These are phyloP conservation scores for Amphipyra tragopoginis DNA, from an alignment of 2,888 invertebrate species.

Conservation along the genomic window DNA sequence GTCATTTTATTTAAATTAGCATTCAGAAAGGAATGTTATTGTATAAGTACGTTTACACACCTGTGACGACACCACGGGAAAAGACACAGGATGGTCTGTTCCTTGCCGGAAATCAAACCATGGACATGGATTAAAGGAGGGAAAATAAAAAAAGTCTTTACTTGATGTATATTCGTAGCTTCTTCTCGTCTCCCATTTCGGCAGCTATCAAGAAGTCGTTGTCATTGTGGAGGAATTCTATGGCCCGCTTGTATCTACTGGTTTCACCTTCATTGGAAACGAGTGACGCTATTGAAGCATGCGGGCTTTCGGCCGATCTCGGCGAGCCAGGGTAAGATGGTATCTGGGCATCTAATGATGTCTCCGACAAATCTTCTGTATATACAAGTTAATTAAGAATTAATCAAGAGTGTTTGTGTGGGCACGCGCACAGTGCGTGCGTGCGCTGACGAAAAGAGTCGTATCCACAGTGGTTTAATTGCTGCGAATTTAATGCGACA, in stretches of 20 bases:
- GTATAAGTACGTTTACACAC: no score
- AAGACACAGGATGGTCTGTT: no score
- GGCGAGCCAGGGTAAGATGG: constrained; percentile 73
- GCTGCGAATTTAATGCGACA: no score
- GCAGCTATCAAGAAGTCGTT: constrained; percentile 76
- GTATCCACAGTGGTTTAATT: no score
- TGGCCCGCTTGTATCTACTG: constrained; percentile 57
- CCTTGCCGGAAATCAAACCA: no score
- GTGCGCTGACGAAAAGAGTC: no score
- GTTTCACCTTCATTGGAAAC: constrained; percentile 21
- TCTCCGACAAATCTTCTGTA: constrained; percentile 71
- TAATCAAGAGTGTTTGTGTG: no score
- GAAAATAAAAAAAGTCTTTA: constrained; percentile 46
- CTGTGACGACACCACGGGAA: no score
- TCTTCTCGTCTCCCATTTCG: constrained; percentile 71
- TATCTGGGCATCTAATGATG: constrained; percentile 68
- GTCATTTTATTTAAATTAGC: no score
- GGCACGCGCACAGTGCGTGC: no score
- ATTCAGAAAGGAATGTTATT: no score
- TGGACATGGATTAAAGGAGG: not conserved
- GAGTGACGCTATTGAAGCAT: constrained; percentile 45
- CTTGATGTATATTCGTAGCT: constrained; percentile 69
- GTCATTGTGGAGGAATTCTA: constrained; percentile 75
- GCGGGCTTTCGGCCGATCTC: constrained; percentile 58
- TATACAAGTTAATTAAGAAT: constrained; percentile 18